Percentiles rank a stretch among this genome's conserved stretches.
Conservation (phyloP, 2,113 vertebrate genomes). For the Tragelaphus imberbis region DNA sequence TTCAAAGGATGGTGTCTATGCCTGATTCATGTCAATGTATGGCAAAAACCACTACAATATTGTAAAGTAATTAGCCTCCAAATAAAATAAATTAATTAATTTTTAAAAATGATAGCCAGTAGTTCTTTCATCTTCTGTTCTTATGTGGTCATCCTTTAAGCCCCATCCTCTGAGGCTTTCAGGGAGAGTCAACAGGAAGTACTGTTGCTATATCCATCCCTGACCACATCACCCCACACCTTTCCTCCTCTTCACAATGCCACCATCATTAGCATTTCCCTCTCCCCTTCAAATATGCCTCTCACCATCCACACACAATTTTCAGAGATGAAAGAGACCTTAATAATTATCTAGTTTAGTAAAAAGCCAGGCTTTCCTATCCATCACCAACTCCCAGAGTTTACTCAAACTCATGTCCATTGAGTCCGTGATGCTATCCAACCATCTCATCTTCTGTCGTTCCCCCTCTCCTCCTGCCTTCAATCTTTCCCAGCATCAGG, state of each 20-base stretch:
- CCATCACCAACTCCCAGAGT: not conserved
- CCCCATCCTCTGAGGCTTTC: not conserved
- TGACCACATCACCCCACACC: not conserved
- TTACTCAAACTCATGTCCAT: not conserved
- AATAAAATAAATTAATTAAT: not conserved
- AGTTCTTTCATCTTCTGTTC: not conserved
- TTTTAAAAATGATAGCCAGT: not conserved
- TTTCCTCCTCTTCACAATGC: not conserved
- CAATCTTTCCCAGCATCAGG: not conserved
- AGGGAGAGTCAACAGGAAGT: not conserved
- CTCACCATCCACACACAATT: not conserved
- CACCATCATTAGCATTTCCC: not conserved
- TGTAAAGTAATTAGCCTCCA: not conserved
- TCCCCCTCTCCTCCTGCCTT: not conserved
- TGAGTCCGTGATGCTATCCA: not conserved
- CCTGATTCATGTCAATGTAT: not conserved
- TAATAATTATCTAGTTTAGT: not conserved
- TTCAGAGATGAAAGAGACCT: not conserved
- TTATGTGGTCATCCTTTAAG: not conserved
- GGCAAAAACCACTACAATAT: not conserved
- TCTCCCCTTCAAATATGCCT: not conserved
- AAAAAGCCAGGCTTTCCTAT: not conserved
- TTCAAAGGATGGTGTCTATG: not conserved
- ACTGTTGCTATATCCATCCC: not conserved
- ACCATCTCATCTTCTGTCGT: not conserved